These are phyloP conservation scores for Chrysotoxum bicinctum DNA, from an alignment of 2,888 invertebrate genomes.

Conservation along the genomic window DNA sequence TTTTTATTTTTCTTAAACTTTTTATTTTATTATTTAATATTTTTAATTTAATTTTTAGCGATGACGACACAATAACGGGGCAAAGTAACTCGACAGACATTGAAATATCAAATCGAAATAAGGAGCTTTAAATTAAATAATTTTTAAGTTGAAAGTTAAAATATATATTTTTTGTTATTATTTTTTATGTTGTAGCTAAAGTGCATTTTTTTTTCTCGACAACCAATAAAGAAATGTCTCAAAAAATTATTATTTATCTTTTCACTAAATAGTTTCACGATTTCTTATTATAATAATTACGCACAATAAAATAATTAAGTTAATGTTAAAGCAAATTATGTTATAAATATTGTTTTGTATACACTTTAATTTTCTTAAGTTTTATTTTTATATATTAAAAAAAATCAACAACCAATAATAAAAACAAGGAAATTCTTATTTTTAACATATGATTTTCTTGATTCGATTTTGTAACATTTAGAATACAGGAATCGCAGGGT, in stretches of 20 bases:
- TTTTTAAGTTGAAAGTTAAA: constrained; percentile 54
- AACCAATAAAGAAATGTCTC: constrained; percentile 41
- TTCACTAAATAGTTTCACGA: constrained; percentile 33
- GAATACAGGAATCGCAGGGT: background rate
- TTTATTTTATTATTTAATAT: constrained; percentile 22
- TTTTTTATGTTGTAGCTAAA: constrained; percentile 33
- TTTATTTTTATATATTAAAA: constrained; percentile 9
- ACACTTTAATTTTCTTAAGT: constrained; percentile 23
- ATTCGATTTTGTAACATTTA: background rate
- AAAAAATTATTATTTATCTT: constrained; percentile 49
- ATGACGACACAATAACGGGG: constrained; percentile 73
- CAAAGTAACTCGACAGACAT: constrained; percentile 76
- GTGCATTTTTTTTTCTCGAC: constrained; percentile 47
- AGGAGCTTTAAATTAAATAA: constrained; percentile 49
- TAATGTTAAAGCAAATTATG: constrained; percentile 16
- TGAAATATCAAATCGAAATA: constrained; percentile 76
- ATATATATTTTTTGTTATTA: constrained; percentile 17
- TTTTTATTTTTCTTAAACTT: background rate
- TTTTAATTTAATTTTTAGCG: constrained; percentile 74
- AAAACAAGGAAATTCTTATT: constrained; percentile 33
- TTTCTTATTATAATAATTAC: constrained; percentile 27
- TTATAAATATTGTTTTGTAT: constrained; percentile 10
- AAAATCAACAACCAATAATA: constrained; percentile 64
- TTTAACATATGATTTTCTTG: background rate
- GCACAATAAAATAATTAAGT: constrained; percentile 49